Conservation (phyloP, 2,113 vertebrate species). For the Dipodomys ordii region DNA sequence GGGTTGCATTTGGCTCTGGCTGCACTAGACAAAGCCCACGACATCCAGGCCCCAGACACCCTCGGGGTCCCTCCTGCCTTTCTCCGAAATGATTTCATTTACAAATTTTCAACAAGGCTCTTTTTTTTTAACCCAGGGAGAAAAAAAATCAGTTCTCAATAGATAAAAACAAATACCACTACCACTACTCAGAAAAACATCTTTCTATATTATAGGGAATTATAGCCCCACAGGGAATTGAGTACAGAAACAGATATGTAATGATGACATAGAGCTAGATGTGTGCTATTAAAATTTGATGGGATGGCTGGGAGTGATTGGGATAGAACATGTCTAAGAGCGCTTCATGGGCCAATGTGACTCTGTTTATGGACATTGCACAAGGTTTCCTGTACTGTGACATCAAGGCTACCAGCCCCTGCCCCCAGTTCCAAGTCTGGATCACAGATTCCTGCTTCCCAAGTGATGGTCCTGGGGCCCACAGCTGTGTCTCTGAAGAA, state of each 20-base stretch:
- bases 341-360: background rate
- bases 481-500: too few relatives aligned
- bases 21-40: background rate
- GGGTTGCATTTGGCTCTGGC: too few relatives aligned
- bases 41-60: background rate
- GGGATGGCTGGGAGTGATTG: background rate
- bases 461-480: too few relatives aligned
- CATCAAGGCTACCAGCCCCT: background rate
- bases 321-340: background rate
- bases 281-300: background rate
- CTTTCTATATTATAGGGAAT: background rate
- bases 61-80: background rate
- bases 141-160: background rate
- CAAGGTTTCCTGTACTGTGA: background rate
- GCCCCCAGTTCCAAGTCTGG: too few relatives aligned
- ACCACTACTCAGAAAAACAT: background rate
- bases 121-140: background rate
- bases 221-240: background rate
- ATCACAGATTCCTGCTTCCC: too few relatives aligned
- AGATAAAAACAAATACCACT: background rate
- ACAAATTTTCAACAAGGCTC: background rate
- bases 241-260: background rate
- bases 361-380: too few relatives aligned
- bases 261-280: background rate
- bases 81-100: background rate